Base-by-base conservation (phyloP, 2,797 vertebrate species). In the Poeciliopsis paucimaculata region DNA sequence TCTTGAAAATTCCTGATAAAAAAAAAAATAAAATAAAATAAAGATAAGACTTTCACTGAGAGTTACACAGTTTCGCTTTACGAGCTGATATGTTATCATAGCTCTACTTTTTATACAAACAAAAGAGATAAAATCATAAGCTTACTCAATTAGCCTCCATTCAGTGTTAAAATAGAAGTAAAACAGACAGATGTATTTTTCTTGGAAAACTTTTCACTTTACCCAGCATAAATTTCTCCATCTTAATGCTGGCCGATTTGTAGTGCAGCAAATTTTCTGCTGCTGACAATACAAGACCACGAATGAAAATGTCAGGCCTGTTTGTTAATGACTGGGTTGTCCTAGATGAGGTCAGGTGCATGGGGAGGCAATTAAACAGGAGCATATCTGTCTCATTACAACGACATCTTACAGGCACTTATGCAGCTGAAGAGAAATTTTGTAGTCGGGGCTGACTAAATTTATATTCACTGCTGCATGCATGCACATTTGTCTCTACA, bases 221-320 rank as follows among this genome's bases (percentile, higher is more conserved):
- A 64, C 18, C 39, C 2, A 3, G 68, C 11, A 51, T 74, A 26
- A 79, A 82, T 72, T 79, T 76, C 1, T 70, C 39, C 12, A 6
- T 82, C 64, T 46, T 74, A 51, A 82, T 74, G 46, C 70, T 68
- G 74, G 64, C 81, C 53, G 55, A 60, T 77, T 51, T 73, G 78
- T 82, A 77, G 73, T 70, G 62, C 70, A 74, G 57, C 79, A 79
- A 34, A 13, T 66, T 77, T 66, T 77, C 77, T 45, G 18, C 78
- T 80, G 82, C 82, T 86, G 88, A 83, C 75, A 80, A 83, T 76
- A 84, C 84, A 82, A 77, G 80, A 55, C 51, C 60, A 36, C 70
- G 55, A 87, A 88, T 80, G 89, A 80, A 89, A 88, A 90, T 84
- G 88, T 89, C 92, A 90, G 78, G 53, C 81, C 5, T 87, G 86